Base-by-base conservation (phyloP, 2,888 invertebrate species). In the Chloroclystis v-ata region DNA sequence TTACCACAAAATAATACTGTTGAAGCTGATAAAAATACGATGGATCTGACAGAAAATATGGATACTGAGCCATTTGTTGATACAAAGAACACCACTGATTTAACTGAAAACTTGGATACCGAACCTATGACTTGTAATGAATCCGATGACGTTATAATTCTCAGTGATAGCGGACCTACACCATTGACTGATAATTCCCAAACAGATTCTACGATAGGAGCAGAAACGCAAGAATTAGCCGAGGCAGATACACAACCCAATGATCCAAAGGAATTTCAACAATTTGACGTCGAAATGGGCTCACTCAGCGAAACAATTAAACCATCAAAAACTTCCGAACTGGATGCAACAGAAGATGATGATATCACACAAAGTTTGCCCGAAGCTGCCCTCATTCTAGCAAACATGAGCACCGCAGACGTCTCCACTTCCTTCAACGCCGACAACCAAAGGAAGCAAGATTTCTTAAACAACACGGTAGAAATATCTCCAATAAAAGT, bases 401-500 rank as follows among this genome's bases (percentile, higher is more conserved):
- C 35, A 46, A 39, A 42, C 20, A 38, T 42, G 12, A 61, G 69
- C 16, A 56, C 57, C 4, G 63, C 50, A 41, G 69, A 75, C 4
- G 59, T 71, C n/a, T 82, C 76, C 8, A 89, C 89, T 1, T 86
- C 89, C 0, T 74, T 70, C 10, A 76, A 77, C 62, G 76, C 79
- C 28, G 75, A 78, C 20, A 69, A 64, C 24, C 74, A 81, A 52
- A 78, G 85, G 56, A 82, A 89, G 47, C 72, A 80, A 60, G 90
- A 91, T 65, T 88, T 92, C 48, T 65, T 91, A 10, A 86, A 89
- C 59, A 84, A 85, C 52, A 91, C 91, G 6, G 56, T 86, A 11
- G 89, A 91, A 66, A 90, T 92, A 69, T 91, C 91, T 0, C 91
- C 91, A 0, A 91, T 91, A 48, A 87, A 86, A 69, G 72, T 67